Base-by-base conservation (phyloP, 1,140 invertebrate genomes). In the Babylonia areolata region DNA sequence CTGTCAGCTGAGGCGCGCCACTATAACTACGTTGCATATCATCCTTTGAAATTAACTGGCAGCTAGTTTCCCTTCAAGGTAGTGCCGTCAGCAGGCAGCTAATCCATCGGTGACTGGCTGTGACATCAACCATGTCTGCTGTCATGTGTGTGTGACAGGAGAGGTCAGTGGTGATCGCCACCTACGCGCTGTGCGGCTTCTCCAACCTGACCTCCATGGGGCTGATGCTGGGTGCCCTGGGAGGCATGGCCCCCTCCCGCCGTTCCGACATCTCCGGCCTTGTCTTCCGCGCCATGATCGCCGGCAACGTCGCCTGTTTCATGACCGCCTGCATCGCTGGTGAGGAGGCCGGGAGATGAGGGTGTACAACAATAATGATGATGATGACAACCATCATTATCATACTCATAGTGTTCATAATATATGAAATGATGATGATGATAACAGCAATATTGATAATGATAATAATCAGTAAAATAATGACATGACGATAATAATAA, bases 181-280 rank as follows among this genome's bases (percentile, higher is more conserved):
- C 98, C 0, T 99, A 97, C 92, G 97, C 98, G 0, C 96, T 99
- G n/a, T 99, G 98, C 92, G 98, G 98, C 0, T 99, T 99, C 95
- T 97, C 98, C 0, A 99, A 99, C 95, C 97, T 99, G 5, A 96
- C 96, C 0, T 97, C 98, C 0, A 96, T 99, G 54, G 98, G 98
- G 2, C 98, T 99, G 71, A 96, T 97, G 93, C 96, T 99, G 12
- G 98, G 97, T 0, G 96, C 96, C 0, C 93, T 99, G 23, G 95
- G 96, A 0, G 96, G 96, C 6, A 95, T 99, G 95, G 96, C 97
- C 0, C 98, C 98, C 0, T 95, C 96, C 3, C 96, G 97, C 87
- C 95, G 96, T 87, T 90, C 95, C 3, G 95, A 96, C 46, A 79
- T 94, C 3, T 87, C 91, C 0, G 87, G 87, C 79, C 95, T 98